phyloP scores from a whole-genome alignment of 1,140 invertebrate genomes.

The Zaprionus nigranus region DNA sequence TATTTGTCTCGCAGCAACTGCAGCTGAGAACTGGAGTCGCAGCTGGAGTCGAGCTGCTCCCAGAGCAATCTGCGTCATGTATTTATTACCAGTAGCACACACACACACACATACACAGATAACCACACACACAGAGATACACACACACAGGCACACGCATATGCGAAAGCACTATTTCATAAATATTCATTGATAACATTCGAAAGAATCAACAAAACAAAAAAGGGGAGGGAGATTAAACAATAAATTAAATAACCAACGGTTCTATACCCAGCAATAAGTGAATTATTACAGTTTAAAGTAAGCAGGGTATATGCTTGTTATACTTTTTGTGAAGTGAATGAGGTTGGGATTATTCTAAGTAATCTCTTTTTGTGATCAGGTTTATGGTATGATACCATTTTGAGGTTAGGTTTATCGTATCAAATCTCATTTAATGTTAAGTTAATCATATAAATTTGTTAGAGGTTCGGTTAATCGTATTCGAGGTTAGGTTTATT shows the following conservation, averaged over 20 bases:
- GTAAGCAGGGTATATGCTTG: too few relatives aligned
- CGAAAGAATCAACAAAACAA: conserved; percentile 24
- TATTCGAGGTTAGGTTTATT: too few relatives aligned
- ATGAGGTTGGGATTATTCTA: too few relatives aligned
- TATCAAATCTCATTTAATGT: too few relatives aligned
- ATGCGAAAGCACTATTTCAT: conserved; percentile 24
- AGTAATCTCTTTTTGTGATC: too few relatives aligned
- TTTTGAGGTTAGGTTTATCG: too few relatives aligned
- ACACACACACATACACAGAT: conserved; percentile 4
- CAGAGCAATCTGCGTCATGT: conserved; percentile 20
- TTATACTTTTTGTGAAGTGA: too few relatives aligned
- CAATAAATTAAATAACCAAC: conserved; percentile 17
- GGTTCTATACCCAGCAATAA: not conserved
- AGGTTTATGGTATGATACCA: too few relatives aligned
- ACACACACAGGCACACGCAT: not conserved
- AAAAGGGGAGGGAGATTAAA: not conserved
- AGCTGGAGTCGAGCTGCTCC: conserved; percentile 9
- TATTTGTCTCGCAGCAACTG: conserved; percentile 3
- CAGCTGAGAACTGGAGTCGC: not conserved
- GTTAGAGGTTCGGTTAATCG: too few relatives aligned
- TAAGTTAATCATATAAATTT: too few relatives aligned
- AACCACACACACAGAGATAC: not conserved
- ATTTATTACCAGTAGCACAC: conserved; percentile 19
- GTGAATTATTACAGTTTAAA: not conserved
- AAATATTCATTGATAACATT: conserved; percentile 51